Percentiles rank a stretch among this genome's conserved stretches.
phyloP scores from a whole-genome alignment of 2,888 invertebrate species.

The Caenorhabditis sp. region DNA sequence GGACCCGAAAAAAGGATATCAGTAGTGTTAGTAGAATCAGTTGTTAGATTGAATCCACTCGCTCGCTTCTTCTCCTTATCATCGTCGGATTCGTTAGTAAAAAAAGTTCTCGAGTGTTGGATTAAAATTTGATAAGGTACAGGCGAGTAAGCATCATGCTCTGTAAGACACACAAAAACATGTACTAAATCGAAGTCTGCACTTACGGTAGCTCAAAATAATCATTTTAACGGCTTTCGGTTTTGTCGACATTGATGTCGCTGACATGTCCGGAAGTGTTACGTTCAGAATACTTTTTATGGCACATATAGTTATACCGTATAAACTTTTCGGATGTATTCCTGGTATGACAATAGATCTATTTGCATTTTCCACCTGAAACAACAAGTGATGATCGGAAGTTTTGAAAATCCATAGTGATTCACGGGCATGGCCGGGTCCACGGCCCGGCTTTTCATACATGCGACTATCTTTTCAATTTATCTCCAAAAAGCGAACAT shows the following conservation, averaged over 20 bases:
- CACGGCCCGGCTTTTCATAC: too few species aligned
- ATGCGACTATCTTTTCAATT: too few species aligned
- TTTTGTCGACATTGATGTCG: slow-evolving; percentile 45
- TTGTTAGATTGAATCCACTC: too few species aligned
- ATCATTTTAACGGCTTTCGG: slow-evolving; percentile 63
- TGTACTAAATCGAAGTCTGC: neutral
- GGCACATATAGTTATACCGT: slow-evolving; percentile 75
- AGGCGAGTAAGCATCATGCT: neutral
- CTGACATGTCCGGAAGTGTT: slow-evolving; percentile 66
- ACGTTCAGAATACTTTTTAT: slow-evolving; percentile 70
- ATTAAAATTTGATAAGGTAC: slow-evolving; percentile 40
- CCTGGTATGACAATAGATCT: slow-evolving; percentile 39
- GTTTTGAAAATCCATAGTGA: too few species aligned
- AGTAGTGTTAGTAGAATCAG: too few species aligned
- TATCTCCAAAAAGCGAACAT: too few species aligned
- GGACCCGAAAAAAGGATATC: too few species aligned
- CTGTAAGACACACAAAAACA: slow-evolving; percentile 17
- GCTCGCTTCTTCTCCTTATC: too few species aligned
- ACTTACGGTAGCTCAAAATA: slow-evolving; percentile 53
- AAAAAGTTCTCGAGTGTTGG: neutral
- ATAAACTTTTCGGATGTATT: slow-evolving; percentile 66
- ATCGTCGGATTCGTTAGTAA: slow-evolving; percentile 12
- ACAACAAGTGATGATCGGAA: too few species aligned
- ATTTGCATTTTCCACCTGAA: slow-evolving; percentile 39
- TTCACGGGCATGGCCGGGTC: too few species aligned